Conservation (phyloP, 2,888 invertebrate genomes). For the Byasa hedistus region DNA sequence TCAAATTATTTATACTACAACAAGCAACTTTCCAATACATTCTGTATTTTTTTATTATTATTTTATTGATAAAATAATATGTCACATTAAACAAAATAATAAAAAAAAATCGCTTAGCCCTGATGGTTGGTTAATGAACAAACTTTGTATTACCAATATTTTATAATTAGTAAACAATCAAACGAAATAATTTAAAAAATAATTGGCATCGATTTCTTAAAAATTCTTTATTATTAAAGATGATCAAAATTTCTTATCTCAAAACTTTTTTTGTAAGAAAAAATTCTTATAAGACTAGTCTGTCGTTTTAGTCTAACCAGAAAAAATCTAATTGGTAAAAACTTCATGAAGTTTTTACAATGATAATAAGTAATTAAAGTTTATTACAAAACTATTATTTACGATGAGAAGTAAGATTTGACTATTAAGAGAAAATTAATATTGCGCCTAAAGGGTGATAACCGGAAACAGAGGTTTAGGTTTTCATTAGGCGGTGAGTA, state of each 20-base stretch:
- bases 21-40: slow-evolving; percentile 46
- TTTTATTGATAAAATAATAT: not conserved
- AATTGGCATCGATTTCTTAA: too few species aligned
- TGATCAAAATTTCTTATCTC: too few species aligned
- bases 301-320: not conserved
- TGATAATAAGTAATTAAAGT: too few species aligned
- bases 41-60: not conserved
- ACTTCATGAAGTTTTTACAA: not conserved
- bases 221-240: too few species aligned
- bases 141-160: too few species aligned
- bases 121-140: too few species aligned
- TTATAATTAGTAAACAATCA: too few species aligned
- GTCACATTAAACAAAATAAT: not conserved
- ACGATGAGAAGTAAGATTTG: too few species aligned
- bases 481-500: slow-evolving; percentile 8
- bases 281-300: not conserved
- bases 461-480: not conserved
- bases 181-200: too few species aligned
- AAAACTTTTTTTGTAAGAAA: not conserved
- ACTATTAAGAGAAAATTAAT: not conserved
- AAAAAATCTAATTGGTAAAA: not conserved
- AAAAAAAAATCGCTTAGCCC: too few species aligned
- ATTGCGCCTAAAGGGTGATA: not conserved
- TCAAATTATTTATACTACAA: slow-evolving; percentile 10
- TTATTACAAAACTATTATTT: too few species aligned